Evolutionary conservation across 2,797 vertebrate species (phyloP).

Genomic region (Sus cebifrons): DNA sequence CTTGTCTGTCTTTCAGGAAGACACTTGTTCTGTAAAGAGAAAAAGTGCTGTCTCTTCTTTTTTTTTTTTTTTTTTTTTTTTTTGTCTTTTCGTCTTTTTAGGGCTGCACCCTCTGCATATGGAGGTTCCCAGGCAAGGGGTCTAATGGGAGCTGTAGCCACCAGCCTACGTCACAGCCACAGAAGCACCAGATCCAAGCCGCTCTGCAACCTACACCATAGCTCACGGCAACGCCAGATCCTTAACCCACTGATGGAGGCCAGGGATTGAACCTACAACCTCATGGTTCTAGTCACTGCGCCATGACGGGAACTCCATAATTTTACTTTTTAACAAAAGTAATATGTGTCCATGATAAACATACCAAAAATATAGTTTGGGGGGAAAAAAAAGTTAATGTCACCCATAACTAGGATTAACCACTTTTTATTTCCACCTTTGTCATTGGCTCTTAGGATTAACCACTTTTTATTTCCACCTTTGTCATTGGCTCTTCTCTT

Average conservation of each 20-base stretch:
- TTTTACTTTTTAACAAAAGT: constrained; percentile 38
- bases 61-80: background rate
- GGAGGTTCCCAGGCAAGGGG: too few species aligned
- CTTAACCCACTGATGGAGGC: too few species aligned
- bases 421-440: background rate
- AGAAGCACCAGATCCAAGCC: too few species aligned
- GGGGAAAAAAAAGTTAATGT: background rate
- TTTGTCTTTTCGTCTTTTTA: too few species aligned
- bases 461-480: background rate
- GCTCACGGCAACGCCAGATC: too few species aligned
- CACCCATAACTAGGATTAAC: background rate
- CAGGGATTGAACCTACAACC: too few species aligned
- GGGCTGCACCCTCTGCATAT: too few species aligned
- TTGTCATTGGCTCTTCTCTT: background rate
- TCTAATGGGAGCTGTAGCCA: too few species aligned
- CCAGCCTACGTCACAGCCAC: too few species aligned
- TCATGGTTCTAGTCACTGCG: too few species aligned
- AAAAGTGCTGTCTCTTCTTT: constrained; percentile 37
- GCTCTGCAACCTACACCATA: too few species aligned
- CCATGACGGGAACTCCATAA: background rate
- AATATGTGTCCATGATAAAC: constrained; percentile 8
- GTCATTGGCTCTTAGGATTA: background rate
- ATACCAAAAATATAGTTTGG: constrained; percentile 36
- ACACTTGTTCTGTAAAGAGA: constrained; percentile 4
- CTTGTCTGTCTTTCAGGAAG: background rate